Evolutionary conservation across 2,113 vertebrate genomes (phyloP).

Genomic region (Morone saxatilis): DNA sequence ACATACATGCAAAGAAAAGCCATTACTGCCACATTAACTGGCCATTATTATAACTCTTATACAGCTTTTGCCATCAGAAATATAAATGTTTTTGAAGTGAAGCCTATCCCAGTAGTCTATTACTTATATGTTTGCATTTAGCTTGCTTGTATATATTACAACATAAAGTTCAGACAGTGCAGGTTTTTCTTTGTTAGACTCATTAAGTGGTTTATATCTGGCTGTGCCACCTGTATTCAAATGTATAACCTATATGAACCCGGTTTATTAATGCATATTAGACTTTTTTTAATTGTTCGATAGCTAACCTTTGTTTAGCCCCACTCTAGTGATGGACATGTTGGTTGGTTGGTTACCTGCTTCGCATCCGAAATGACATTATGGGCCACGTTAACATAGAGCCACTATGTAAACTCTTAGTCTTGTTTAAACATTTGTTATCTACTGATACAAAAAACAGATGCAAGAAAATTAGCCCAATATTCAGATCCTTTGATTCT

Average conservation of each 20-base stretch:
- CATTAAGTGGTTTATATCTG: background rate
- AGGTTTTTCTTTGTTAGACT: background rate
- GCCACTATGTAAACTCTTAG: background rate
- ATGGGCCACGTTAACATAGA: background rate
- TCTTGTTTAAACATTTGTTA: constrained; percentile 6
- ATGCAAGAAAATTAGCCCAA: background rate
- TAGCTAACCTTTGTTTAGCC: background rate
- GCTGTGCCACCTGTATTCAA: background rate
- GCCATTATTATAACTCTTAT: background rate
- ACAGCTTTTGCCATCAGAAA: background rate
- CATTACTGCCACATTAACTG: background rate
- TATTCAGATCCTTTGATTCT: background rate
- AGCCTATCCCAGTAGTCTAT: background rate
- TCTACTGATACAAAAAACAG: background rate
- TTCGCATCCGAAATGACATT: background rate
- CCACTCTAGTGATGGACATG: background rate
- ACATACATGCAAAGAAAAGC: background rate
- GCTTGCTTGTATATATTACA: background rate
- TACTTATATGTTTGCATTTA: background rate
- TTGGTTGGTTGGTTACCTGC: background rate
- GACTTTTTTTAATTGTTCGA: background rate
- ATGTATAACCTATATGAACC: background rate
- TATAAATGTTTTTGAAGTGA: background rate
- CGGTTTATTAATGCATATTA: background rate
- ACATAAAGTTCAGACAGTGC: background rate